Evolutionary conservation across 2,797 vertebrate genomes (phyloP).

Genomic region (Anableps anableps): DNA sequence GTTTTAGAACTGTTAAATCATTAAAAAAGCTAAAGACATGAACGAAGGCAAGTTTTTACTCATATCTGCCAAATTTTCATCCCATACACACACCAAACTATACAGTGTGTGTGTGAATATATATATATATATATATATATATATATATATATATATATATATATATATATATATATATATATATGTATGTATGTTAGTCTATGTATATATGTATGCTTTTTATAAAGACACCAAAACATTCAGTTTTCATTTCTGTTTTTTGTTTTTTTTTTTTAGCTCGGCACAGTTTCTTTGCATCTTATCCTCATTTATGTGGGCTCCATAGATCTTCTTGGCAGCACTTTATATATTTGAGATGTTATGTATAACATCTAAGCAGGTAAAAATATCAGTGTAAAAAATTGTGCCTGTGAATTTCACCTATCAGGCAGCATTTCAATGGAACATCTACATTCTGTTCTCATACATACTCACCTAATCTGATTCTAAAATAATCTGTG

Average conservation of each 20-base stretch:
- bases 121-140: no score
- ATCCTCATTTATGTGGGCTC: background rate
- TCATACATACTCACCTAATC: background rate
- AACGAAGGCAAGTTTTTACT: background rate
- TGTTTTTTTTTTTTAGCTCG: background rate
- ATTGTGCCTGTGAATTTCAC: background rate
- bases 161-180: no score
- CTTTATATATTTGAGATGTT: background rate
- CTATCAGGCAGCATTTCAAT: background rate
- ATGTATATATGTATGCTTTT: background rate
- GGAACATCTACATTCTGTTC: background rate
- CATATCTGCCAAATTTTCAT: background rate
- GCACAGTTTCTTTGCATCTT: background rate
- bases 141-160: no score
- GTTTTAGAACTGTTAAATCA: slow-evolving; percentile 24
- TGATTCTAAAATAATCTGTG: background rate
- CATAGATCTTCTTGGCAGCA: background rate
- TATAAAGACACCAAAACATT: background rate
- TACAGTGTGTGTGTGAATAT: no score
- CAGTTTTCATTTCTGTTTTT: background rate
- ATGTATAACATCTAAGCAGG: background rate
- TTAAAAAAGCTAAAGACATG: background rate
- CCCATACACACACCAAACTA: no score
- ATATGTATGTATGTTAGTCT: no score
- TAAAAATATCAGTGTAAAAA: background rate